phyloP scores from a whole-genome alignment of 2,888 invertebrate species.

The Priocnemis perturbator region DNA sequence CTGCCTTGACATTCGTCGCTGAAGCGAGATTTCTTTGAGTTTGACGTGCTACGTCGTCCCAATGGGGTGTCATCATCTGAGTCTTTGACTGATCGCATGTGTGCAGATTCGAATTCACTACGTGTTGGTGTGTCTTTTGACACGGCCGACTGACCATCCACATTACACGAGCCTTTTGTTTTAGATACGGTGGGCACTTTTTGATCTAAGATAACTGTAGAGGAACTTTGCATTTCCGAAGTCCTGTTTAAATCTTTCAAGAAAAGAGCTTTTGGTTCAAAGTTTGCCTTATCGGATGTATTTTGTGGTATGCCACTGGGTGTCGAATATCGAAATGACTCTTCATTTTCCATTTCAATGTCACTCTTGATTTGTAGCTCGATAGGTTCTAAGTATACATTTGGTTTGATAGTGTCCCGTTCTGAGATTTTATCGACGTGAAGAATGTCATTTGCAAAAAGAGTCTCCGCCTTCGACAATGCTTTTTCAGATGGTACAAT shows the following conservation, averaged over 20 bases:
- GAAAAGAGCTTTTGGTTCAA: constrained; percentile 12
- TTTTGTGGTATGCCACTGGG: constrained; percentile 11
- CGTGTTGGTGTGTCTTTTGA: not conserved
- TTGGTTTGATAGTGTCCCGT: not conserved
- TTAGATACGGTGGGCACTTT: not conserved
- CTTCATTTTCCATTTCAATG: constrained; percentile 5
- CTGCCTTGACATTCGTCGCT: constrained; percentile 55
- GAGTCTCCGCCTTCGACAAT: constrained; percentile 35
- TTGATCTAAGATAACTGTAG: not conserved
- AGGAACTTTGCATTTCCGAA: not conserved
- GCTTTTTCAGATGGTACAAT: constrained; percentile 50
- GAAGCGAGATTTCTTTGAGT: constrained; percentile 58
- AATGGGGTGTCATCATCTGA: constrained; percentile 41
- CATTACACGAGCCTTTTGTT: not conserved
- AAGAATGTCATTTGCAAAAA: constrained; percentile 20
- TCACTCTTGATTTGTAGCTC: no score
- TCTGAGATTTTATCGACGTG: not conserved
- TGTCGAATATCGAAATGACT: constrained; percentile 1
- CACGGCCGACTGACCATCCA: not conserved
- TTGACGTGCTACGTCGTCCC: constrained; percentile 7
- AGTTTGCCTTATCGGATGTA: constrained; percentile 14
- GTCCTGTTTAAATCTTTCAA: not conserved
- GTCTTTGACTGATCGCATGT: constrained; percentile 42
- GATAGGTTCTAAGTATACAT: no score
- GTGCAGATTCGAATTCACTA: constrained; percentile 9